Evolutionary conservation across 2,113 vertebrate species (phyloP), one percentile per base, ranked within the genome.

Genomic region (Clarias gariepinus): DNA sequence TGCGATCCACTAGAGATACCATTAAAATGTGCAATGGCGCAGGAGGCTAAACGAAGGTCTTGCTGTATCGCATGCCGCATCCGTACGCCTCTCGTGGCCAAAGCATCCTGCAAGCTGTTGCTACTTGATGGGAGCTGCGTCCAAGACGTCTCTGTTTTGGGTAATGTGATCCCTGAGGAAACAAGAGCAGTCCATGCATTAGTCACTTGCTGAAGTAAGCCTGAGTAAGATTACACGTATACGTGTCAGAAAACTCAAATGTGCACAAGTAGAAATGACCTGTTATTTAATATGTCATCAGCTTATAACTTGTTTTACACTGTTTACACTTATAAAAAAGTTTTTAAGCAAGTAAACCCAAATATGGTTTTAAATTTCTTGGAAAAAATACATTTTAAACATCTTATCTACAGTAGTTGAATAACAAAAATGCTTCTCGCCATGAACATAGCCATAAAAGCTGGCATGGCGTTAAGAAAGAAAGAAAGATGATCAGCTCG

Each of bases 91-190:
- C 58, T 83, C 53, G n/a, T 68, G 47, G 15, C 21, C 15, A 4
- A 73, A 57, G 85, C 33, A 73, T 61, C 47, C n/a, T 82, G 41
- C 8, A 68, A 10, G 47, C 30, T 57, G 41, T 33, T 52, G 63
- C 23, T 88, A 61, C 68, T 55, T 25, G 33, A 25, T 19, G 15
- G 30, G 55, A 55, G 58, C 68, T 4, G 88, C 82, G 30, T 61
- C 87, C 84, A 83, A 83, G 87, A 47, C 55, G 19, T 3, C 76
- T 63, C 25, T 36, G 53, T n/a, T 18, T 73, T 15, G 3, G 41
- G 36, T 63, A 87, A 87, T 52, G 8, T 64, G 64, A 80, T 84
- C 64, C 64, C 80, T 61, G 68, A 60, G 64, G 87, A 64, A 85
- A 66, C 66, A 6, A 82, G 30, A 68, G 30, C 55, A 79, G 61